Percentiles rank a stretch among this genome's conserved stretches.
These are phyloP conservation scores for Lagopus leucura DNA, from an alignment of 2,113 vertebrate genomes.

Conservation along the genomic window DNA sequence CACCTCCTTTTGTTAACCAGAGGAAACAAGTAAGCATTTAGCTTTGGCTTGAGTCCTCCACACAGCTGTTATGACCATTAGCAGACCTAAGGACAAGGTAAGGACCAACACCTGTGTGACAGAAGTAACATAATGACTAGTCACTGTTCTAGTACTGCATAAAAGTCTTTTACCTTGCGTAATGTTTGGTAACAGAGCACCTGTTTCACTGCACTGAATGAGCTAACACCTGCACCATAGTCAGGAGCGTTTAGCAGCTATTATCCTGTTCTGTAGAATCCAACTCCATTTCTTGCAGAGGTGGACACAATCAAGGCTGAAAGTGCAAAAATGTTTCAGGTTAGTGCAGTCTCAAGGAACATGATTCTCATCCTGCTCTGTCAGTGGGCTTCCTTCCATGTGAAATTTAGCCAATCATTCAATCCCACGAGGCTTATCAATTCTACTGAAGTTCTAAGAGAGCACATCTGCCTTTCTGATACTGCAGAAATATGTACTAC, in stretches of 20 bases:
- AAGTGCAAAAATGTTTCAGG: background rate
- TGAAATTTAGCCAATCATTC: background rate
- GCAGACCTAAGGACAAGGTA: rapidly evolving
- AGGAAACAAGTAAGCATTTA: background rate
- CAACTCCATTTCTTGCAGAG: background rate
- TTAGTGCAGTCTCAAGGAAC: background rate
- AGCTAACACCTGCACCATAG: background rate
- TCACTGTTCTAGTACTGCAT: background rate
- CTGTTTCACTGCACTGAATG: background rate
- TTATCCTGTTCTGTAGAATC: rapidly evolving
- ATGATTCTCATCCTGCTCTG: background rate
- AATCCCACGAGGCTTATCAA: rapidly evolving
- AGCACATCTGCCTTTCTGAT: background rate
- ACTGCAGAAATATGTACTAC: background rate
- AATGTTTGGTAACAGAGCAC: background rate
- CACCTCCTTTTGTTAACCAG: background rate
- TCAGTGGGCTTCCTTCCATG: background rate
- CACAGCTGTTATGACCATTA: background rate
- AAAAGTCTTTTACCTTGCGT: background rate
- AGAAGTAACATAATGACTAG: rapidly evolving
- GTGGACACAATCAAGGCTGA: background rate
- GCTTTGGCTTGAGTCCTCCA: background rate
- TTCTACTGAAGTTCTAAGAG: background rate
- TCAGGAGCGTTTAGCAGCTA: background rate
- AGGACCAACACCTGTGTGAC: background rate